These are phyloP conservation scores for Plutella xylostella DNA, from an alignment of 2,888 invertebrate genomes.

Conservation along the genomic window DNA sequence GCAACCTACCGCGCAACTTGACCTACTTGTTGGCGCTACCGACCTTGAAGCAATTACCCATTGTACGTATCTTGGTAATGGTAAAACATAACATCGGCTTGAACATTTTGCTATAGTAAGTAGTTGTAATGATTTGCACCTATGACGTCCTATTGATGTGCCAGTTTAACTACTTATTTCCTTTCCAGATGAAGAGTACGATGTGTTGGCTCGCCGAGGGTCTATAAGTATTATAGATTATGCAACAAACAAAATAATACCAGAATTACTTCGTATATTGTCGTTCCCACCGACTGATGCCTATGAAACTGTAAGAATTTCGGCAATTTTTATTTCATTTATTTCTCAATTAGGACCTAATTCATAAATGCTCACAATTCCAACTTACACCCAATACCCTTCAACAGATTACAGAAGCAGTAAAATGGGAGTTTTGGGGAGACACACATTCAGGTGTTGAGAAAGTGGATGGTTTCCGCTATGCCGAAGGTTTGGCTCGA, in stretches of 20 bases:
- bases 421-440: conserved; percentile 71
- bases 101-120: not conserved
- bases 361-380: too few species aligned
- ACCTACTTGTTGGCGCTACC: conserved; percentile 76
- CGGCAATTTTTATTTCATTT: too few species aligned
- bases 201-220: conserved; percentile 69
- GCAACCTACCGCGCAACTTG: conserved; percentile 68
- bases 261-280: conserved; percentile 61
- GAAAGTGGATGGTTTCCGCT: conserved; percentile 36
- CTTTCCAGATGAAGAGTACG: conserved; percentile 67
- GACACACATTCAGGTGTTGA: too few species aligned
- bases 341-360: too few species aligned
- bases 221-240: conserved; percentile 65
- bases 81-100: too few species aligned
- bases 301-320: too few species aligned
- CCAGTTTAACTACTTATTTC: too few species aligned
- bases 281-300: conserved; percentile 32
- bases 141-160: too few species aligned
- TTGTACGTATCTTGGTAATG: conserved; percentile 49
- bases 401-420: conserved; percentile 51
- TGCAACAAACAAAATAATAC: conserved; percentile 69
- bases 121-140: not conserved
- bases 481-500: conserved; percentile 57
- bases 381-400: too few species aligned
- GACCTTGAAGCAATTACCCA: conserved; percentile 74